Conservation (phyloP, 2,113 vertebrate genomes). For the Cichladusa arquata region DNA sequence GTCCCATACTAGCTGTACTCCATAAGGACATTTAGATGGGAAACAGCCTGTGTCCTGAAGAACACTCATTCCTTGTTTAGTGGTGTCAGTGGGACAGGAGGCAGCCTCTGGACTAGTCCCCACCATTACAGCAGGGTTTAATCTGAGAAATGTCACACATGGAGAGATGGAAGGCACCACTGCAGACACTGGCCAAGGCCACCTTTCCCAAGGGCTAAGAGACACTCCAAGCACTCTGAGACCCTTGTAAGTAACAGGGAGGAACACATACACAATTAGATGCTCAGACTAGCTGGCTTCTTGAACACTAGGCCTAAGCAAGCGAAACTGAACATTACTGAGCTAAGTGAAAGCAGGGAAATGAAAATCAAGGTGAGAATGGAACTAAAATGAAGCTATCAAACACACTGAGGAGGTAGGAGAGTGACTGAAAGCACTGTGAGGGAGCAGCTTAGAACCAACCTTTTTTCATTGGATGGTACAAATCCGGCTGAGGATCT, state of each 20-base stretch:
- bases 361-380: slow-evolving; percentile 48
- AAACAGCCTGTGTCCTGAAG: background rate
- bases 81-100: background rate
- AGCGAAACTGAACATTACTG: background rate
- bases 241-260: background rate
- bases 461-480: slow-evolving; percentile 98
- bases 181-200: background rate
- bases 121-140: background rate
- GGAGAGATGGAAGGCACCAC: background rate
- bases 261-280: background rate
- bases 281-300: background rate
- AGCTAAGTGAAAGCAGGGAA: slow-evolving; percentile 33
- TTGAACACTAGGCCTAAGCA: background rate
- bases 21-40: background rate
- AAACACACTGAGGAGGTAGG: slow-evolving; percentile 62
- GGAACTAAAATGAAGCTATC: slow-evolving; percentile 68
- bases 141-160: background rate
- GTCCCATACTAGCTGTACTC: background rate
- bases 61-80: background rate
- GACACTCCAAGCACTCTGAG: background rate
- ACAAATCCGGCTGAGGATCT: slow-evolving; percentile 94
- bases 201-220: background rate
- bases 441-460: slow-evolving; percentile 82
- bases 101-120: background rate
- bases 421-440: slow-evolving; percentile 58